Evolutionary conservation across 2,797 vertebrate genomes (phyloP), one percentile per base, ranked within the genome.

Genomic region (Coregonus suidteri): DNA sequence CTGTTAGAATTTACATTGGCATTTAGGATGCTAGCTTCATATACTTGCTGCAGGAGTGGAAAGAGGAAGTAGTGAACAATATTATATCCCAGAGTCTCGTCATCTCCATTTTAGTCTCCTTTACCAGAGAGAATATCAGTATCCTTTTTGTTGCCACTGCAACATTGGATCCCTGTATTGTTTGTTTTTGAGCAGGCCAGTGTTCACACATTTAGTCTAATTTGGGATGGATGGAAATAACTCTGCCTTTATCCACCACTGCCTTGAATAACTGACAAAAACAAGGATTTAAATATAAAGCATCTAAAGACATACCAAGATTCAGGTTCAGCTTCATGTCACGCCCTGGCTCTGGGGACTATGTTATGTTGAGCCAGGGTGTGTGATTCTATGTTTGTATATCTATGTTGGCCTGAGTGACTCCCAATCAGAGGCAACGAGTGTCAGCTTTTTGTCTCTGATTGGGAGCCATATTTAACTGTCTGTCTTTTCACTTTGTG

Each of bases 161-260:
- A 6, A 70, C 30, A 66, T 76, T 64, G 73, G 71, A 9, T 72
- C 25, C 65, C n/a, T 70, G 66, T 77, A 78, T 81, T 82, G 85
- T 83, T 80, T 76, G 85, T 85, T 56, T 51, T 15, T 53, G 41
- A 75, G 82, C 78, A 73, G 54, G 68, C 37, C 74, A 41, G 35
- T 52, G 82, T 84, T 80, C 51, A 68, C 25, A 18, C 37, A 59
- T 54, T 35, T 53, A 52, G 47, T 75, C 20, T 74, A 52, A 66
- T 72, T 68, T 66, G 54, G n/a, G 25, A 67, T 52, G 62, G 20
- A 64, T 59, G 59, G 25, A 72, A 80, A 67, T 25, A 56, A 71
- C 59, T 74, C 6, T 41, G 37, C 64, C 25, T 71, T 75, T 75
- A 54, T 74, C 37, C 14, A 1, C 34, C 51, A 62, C 54, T 13